Percentiles rank a stretch among this genome's conserved stretches.
Conservation (phyloP, 2,888 invertebrate genomes). For the Acanthopleura granulata region DNA sequence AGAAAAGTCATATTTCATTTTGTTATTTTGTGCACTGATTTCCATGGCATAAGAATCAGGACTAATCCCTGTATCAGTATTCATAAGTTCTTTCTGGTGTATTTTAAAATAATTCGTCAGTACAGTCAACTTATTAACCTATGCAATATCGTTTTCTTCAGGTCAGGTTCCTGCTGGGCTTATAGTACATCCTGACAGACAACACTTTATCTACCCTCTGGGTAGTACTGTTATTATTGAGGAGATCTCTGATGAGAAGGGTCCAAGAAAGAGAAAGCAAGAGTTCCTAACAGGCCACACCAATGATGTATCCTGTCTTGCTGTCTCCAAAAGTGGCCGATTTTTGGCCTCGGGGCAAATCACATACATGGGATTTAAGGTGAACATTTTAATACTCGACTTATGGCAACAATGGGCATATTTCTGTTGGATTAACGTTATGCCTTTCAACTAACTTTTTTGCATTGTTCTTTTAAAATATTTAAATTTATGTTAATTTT, state of each 20-base stretch:
- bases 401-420: too few species aligned
- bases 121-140: too few species aligned
- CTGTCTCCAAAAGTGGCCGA: conserved; percentile 78
- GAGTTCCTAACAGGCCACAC: conserved; percentile 69
- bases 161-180: conserved; percentile 64
- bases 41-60: not conserved
- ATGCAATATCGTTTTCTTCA: conserved; percentile 27
- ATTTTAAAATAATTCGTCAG: too few species aligned
- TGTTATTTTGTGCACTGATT: too few species aligned
- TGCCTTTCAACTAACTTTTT: too few species aligned
- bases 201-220: conserved; percentile 68
- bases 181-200: conserved; percentile 67
- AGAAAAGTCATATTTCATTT: too few species aligned
- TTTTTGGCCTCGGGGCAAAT: conserved; percentile 91
- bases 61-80: not conserved
- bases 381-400: conserved; percentile 50
- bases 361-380: conserved; percentile 91
- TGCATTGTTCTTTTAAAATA: too few species aligned
- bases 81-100: not conserved
- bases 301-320: conserved; percentile 68
- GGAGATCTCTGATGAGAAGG: conserved; percentile 58
- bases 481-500: too few species aligned
- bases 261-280: conserved; percentile 45
- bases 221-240: conserved; percentile 70
- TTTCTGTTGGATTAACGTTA: too few species aligned